Conservation (phyloP, 2,888 invertebrate species). For the Enchytraeus crypticus region DNA sequence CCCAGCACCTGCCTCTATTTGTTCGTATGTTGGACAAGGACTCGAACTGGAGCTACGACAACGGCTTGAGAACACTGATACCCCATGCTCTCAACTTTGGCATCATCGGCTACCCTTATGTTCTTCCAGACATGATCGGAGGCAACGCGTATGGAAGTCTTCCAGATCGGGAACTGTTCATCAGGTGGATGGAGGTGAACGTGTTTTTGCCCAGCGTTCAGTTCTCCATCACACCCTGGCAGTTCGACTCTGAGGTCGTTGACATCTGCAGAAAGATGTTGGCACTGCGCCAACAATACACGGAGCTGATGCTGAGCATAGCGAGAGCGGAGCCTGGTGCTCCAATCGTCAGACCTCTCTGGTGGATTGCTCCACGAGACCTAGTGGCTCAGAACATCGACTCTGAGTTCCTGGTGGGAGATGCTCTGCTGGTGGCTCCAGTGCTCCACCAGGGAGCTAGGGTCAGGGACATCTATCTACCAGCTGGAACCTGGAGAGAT, state of each 20-base stretch:
- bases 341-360: conserved; percentile 82
- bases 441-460: conserved; percentile 36
- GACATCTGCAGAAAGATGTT: conserved; percentile 26
- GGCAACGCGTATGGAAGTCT: conserved; percentile 54
- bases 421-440: conserved; percentile 43
- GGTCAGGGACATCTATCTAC: conserved; percentile 37
- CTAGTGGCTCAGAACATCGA: conserved; percentile 66
- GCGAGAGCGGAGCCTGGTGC: conserved; percentile 44
- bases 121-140: conserved; percentile 87
- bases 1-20: conserved; percentile 76
- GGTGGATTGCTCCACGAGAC: conserved; percentile 79
- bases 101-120: conserved; percentile 78
- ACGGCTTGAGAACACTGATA: conserved; percentile 68
- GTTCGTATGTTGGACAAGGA: conserved; percentile 53
- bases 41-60: conserved; percentile 72
- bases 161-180: conserved; percentile 52
- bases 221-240: conserved; percentile 78
- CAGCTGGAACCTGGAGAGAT: conserved; percentile 24
- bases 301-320: conserved; percentile 30
- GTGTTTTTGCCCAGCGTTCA: conserved; percentile 49
- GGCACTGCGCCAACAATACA: conserved; percentile 18
- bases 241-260: conserved; percentile 62
- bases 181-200: conserved; percentile 62
- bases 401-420: conserved; percentile 51
- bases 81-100: conserved; percentile 61